Conservation (phyloP, 2,113 vertebrate species). For the Bothrops jararaca region DNA sequence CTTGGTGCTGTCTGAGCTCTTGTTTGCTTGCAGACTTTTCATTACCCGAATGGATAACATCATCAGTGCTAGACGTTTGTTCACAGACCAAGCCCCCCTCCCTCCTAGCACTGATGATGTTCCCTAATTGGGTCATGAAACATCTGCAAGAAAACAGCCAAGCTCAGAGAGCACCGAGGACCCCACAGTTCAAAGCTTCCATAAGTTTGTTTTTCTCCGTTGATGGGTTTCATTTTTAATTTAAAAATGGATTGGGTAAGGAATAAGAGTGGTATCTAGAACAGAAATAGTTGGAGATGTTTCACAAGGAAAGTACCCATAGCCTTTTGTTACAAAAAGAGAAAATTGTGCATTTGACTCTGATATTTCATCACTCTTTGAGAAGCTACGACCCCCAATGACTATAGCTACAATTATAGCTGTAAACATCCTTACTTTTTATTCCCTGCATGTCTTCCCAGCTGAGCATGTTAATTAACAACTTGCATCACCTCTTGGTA, state of each 20-base stretch:
- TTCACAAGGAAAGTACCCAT: not conserved
- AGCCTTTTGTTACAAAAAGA: not conserved
- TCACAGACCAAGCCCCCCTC: not conserved
- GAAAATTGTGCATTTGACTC: not conserved
- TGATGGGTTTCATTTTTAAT: not conserved
- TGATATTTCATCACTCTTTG: constrained; percentile 4
- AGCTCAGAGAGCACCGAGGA: not conserved
- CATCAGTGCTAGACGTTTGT: not conserved
- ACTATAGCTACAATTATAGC: not conserved
- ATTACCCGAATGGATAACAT: not conserved
- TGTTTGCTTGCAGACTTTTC: not conserved
- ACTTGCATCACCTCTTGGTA: not conserved
- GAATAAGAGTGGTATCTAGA: not conserved
- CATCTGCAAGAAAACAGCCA: not conserved
- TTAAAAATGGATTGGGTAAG: not conserved
- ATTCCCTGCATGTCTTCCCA: not conserved
- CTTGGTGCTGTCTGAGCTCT: not conserved
- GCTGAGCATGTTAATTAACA: constrained; percentile 10
- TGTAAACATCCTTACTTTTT: constrained; percentile 6
- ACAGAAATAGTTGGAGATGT: not conserved
- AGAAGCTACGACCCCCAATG: not conserved
- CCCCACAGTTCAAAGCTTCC: not conserved
- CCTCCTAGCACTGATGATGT: not conserved
- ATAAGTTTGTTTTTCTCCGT: not conserved
- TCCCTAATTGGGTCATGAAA: not conserved